Conservation (phyloP, 2,113 vertebrate genomes). For the Ginglymostoma cirratum region DNA sequence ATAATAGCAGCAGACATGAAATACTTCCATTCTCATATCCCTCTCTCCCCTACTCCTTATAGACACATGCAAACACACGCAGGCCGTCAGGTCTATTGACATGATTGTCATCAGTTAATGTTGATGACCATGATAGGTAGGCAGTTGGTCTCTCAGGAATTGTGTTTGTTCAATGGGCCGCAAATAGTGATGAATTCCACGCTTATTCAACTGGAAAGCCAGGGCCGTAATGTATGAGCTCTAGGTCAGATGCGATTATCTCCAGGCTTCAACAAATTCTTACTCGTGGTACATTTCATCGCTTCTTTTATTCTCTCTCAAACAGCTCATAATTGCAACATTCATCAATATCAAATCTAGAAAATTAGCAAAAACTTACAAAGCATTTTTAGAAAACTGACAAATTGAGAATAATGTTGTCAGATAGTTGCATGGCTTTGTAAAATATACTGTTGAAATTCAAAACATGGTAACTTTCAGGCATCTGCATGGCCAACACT, state of each 20-base stretch:
- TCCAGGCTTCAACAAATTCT: background rate
- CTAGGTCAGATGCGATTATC: background rate
- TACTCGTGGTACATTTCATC: background rate
- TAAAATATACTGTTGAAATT: background rate
- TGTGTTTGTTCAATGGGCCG: background rate
- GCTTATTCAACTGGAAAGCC: background rate
- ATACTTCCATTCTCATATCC: background rate
- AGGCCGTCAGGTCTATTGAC: background rate
- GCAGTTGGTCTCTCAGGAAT: background rate
- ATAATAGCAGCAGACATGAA: background rate
- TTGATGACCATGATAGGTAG: background rate
- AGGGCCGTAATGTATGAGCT: background rate
- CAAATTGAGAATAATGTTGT: background rate
- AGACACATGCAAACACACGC: background rate
- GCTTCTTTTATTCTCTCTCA: background rate
- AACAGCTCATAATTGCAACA: background rate
- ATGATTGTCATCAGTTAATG: background rate
- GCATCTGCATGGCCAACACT: background rate
- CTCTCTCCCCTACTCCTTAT: background rate
- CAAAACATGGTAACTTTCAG: background rate
- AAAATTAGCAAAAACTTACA: background rate
- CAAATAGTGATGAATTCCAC: background rate
- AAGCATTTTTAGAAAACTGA: background rate
- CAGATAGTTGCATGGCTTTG: background rate
- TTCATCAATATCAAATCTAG: background rate